A percentile compares a stretch with the other conserved stretches of the same genome.
These are phyloP conservation scores for Drosophila nasuta DNA, from an alignment of 1,140 invertebrate species.

Conservation along the genomic window DNA sequence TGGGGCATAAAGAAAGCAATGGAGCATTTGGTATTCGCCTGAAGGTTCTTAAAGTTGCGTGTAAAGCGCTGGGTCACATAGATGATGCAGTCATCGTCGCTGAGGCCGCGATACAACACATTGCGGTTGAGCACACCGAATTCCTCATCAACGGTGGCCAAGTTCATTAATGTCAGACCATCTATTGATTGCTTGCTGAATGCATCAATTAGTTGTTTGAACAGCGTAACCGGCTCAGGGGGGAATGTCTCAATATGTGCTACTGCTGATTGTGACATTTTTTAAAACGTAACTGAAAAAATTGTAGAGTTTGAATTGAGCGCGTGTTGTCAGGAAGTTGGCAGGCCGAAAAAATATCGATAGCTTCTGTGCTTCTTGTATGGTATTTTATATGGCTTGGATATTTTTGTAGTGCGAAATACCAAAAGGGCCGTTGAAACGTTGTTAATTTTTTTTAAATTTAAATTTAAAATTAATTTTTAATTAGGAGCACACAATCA, in stretches of 20 bases:
- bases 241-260: conserved; percentile 55
- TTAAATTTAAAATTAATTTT: no score
- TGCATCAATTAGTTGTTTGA: conserved; percentile 53
- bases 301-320: conserved; percentile 12
- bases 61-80: conserved; percentile 77
- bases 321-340: conserved; percentile 19
- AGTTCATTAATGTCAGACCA: conserved; percentile 56
- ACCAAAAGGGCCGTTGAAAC: no score
- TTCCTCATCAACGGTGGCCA: conserved; percentile 73
- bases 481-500: no score
- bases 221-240: conserved; percentile 55
- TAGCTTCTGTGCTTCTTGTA: background rate
- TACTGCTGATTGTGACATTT: conserved; percentile 55
- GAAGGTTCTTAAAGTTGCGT: conserved; percentile 67
- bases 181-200: background rate
- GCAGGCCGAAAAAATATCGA: conserved; percentile 22
- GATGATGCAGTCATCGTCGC: conserved; percentile 52
- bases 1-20: conserved; percentile 59
- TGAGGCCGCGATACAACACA: conserved; percentile 70
- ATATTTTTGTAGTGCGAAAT: no score
- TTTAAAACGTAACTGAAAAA: conserved; percentile 10
- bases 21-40: conserved; percentile 59
- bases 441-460: no score
- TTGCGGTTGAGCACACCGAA: conserved; percentile 73
- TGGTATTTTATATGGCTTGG: no score